Evolutionary conservation across 35 echinoderm and acorn worm genomes (phyloP), one percentile per base, ranked within the genome.

Genomic region (Patiria miniata): DNA sequence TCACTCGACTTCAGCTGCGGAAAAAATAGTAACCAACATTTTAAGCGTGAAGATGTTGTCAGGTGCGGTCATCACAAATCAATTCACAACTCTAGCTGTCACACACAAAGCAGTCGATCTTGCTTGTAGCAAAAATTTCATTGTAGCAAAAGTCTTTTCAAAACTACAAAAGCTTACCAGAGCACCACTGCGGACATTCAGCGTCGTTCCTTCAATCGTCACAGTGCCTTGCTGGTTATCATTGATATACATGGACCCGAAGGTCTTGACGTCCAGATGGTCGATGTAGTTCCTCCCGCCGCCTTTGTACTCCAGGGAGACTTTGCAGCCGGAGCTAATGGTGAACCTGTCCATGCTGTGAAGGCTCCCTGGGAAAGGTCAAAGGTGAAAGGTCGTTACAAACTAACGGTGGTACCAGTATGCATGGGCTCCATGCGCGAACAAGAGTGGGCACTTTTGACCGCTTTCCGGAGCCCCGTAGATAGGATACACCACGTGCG

Each of bases 201-300:
- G 82, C 34, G 90, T 90, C 26, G 90, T 89, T 23, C 94, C 94
- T 23, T 39, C 85, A n/a, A 97, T n/a, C 16, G 90, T 76, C 2
- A 89, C 92, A n/a, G 83, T 68, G 23, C 90, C 94, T 57, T 89
- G 77, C 40, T 76, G 51, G 50, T 92, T 83, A 58, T 92, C 83
- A 78, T 92, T 97, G 79, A 97, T 92, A 47, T 89, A 80, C 78
- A 96, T 40, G 78, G 58, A 85, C 61, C 90, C 94, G 56, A 86
- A 87, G 52, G 94, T 97, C 79, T 97, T 97, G 18, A 97, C 51
- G 52, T 92, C 94, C 18, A 96, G 53, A 51, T 93, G 87, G 81
- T 86, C 80, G 39, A 97, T 92, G 59, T 68, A 59, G 22, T 80
- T 86, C 51, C 12, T 36, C 5, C 51, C 79, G 33, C 85, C 39